Evolutionary conservation across 2,888 invertebrate genomes (phyloP), one percentile per base, ranked within the genome.

Genomic region (Carterocephalus palaemon): DNA sequence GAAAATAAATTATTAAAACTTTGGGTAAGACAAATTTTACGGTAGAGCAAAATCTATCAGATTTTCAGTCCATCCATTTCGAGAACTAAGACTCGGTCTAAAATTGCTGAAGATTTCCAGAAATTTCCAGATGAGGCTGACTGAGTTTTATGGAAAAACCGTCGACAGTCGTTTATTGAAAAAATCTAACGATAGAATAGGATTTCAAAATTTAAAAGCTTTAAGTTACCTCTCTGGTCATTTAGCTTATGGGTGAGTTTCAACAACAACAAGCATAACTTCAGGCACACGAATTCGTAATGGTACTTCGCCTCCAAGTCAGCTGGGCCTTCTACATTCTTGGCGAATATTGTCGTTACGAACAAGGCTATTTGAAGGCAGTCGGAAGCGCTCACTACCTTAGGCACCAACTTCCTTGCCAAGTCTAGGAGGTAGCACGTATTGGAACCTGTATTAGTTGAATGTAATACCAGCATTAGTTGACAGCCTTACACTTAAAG

Each of bases 391-490:
- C 85, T 79, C 13, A 85, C 38, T 12, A 73, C 60, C 4, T 53
- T 9, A 0, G 82, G 83, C 1, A 68, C 53, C 2, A 76, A 49
- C 1, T 54, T 59, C 3, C 73, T 70, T 0, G 79, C 80, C 37
- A 85, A 50, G 3, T 85, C 81, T 39, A 85, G 48, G n/a, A 83
- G 55, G 22, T 80, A 68, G 48, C 72, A 72, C 7, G 79, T 69
- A 41, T 82, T 84, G 23, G 62, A 58, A 7, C 72, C 84, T 83
- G 64, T 23, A 75, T 69, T 2, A 31, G 38, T 19, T 7, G n/a
- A 33, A 16, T 8, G 3, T 2, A 3, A 12, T 10, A 4, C 9
- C 12, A 10, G 9, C 12, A 31, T n/a, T n/a, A n/a, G n/a, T n/a
- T n/a, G n/a, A n/a, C n/a, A n/a, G n/a, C n/a, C n/a, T n/a, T n/a